A percentile compares a stretch with the other conserved stretches of the same genome.
phyloP scores from a whole-genome alignment of 2,888 invertebrate genomes.

The Mechanitis mazaeus region DNA sequence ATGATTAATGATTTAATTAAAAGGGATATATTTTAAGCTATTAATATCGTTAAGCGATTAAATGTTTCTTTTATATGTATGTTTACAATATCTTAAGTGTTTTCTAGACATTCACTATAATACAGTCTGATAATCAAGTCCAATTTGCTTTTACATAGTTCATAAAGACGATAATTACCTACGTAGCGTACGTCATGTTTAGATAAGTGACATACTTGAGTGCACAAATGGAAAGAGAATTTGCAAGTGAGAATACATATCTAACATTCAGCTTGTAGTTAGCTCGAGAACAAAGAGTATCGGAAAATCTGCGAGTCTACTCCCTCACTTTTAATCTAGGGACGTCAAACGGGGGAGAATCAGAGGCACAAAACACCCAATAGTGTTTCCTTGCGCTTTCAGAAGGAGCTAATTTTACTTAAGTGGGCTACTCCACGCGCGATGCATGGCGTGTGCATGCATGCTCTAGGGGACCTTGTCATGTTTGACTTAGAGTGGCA shows the following conservation, averaged over 20 bases:
- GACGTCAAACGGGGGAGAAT: constrained; percentile 61
- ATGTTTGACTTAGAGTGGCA: constrained; percentile 50
- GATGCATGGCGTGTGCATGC: constrained; percentile 37
- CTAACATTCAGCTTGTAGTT: constrained; percentile 25
- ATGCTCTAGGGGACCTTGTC: constrained; percentile 49
- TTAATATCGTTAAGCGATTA: too few relatives aligned
- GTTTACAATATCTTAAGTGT: too few relatives aligned
- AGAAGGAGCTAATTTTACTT: constrained; percentile 75
- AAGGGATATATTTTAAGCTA: too few relatives aligned
- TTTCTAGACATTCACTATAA: not conserved
- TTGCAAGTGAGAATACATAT: constrained; percentile 31
- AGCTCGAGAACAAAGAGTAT: constrained; percentile 44
- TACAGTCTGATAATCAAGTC: not conserved
- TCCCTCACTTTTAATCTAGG: constrained; percentile 59
- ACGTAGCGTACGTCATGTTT: constrained; percentile 25
- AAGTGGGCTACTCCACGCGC: constrained; percentile 69
- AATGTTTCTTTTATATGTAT: too few relatives aligned
- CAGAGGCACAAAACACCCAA: constrained; percentile 69
- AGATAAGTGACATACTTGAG: constrained; percentile 30
- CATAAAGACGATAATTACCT: constrained; percentile 26
- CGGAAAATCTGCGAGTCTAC: constrained; percentile 43
- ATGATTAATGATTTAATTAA: not conserved
- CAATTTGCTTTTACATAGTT: constrained; percentile 13
- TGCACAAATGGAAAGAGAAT: constrained; percentile 35
- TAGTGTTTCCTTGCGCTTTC: constrained; percentile 70